phyloP scores from a whole-genome alignment of 2,797 vertebrate species.

The Myoxocephalus aenaeus region DNA sequence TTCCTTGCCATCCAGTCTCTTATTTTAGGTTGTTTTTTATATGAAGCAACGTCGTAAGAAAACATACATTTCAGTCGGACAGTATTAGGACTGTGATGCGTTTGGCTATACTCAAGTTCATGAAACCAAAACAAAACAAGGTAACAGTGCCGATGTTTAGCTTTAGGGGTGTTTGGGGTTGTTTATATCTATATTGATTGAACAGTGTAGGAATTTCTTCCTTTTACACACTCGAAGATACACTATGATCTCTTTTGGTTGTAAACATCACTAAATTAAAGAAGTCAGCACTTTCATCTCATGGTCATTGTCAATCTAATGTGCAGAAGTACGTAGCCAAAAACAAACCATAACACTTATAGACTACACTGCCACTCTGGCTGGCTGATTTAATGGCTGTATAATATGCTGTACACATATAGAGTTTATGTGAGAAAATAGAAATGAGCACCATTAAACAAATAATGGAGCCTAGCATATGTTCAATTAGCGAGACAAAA shows the following conservation, averaged over 20 bases:
- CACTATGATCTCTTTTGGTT: slow-evolving; percentile 22
- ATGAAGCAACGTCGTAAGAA: not conserved
- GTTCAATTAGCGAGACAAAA: slow-evolving; percentile 35
- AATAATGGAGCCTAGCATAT: slow-evolving; percentile 35
- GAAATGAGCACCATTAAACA: slow-evolving; percentile 43
- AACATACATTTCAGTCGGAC: not conserved
- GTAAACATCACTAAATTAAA: slow-evolving; percentile 30
- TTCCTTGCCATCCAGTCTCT: not conserved
- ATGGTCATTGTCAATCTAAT: slow-evolving; percentile 24
- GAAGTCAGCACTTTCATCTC: slow-evolving; percentile 15
- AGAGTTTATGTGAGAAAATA: slow-evolving; percentile 32
- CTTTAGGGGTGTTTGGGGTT: slow-evolving; percentile 17
- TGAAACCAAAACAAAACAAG: not conserved
- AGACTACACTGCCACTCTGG: not conserved
- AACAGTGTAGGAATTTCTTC: slow-evolving; percentile 14
- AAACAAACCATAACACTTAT: slow-evolving; percentile 15
- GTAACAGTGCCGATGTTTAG: slow-evolving; percentile 3
- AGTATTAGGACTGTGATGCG: not conserved
- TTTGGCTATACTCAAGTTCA: not conserved
- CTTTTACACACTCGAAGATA: not conserved
- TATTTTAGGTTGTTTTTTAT: not conserved
- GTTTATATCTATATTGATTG: slow-evolving; percentile 18
- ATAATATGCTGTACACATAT: slow-evolving; percentile 32
- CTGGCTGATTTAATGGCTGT: slow-evolving; percentile 19
- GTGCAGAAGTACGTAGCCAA: slow-evolving; percentile 4